Percentiles rank a stretch among this genome's conserved stretches.
Conservation (phyloP, 2,113 vertebrate genomes). For the Australoheros scitulus region DNA sequence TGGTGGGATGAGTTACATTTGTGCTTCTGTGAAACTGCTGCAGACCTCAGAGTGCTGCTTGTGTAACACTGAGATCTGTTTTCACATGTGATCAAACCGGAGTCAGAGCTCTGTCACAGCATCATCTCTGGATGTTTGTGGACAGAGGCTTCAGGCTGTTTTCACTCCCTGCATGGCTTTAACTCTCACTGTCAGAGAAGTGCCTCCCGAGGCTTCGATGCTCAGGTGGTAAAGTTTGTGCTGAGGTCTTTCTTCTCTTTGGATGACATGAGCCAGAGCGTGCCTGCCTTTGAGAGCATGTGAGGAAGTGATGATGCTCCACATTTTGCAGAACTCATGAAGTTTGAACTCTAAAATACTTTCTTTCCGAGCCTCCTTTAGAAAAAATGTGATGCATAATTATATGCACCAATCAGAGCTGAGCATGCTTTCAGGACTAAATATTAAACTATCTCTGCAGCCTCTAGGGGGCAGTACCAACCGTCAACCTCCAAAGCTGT, state of each 20-base stretch:
- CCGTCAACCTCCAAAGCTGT: not conserved
- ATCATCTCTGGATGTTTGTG: conserved; percentile 4
- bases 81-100: not conserved
- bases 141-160: not conserved
- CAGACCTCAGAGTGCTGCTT: not conserved
- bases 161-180: not conserved
- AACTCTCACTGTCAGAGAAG: not conserved
- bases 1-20: conserved; percentile 35
- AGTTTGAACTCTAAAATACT: no score
- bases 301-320: not conserved
- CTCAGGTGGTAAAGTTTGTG: not conserved
- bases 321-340: no score
- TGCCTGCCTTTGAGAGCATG: not conserved
- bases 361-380: not conserved
- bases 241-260: not conserved
- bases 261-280: not conserved
- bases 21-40: conserved; percentile 30
- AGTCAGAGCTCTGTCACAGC: not conserved
- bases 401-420: not conserved
- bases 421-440: not conserved
- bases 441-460: not conserved
- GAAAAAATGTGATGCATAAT: not conserved
- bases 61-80: not conserved
- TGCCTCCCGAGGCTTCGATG: not conserved
- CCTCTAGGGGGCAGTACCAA: not conserved